Percentiles rank a stretch among this genome's conserved stretches.
Evolutionary conservation across 2,797 vertebrate species (phyloP).

Genomic region (Zonotrichia albicollis): DNA sequence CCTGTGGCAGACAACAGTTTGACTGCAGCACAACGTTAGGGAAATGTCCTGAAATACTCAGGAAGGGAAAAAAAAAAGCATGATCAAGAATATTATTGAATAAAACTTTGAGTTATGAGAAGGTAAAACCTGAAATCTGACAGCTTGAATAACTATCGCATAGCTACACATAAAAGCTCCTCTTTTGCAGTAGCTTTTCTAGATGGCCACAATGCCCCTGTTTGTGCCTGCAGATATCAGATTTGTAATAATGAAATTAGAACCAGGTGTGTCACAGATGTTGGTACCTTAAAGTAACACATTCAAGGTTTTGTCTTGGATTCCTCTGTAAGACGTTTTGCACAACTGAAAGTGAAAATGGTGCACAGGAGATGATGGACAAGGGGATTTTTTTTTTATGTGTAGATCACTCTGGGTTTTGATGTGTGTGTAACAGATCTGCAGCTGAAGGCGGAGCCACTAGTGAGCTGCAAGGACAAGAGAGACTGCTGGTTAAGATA

Average conservation of each 20-base stretch:
- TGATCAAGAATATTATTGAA: background rate
- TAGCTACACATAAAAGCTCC: background rate
- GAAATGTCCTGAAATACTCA: background rate
- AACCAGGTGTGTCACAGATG: background rate
- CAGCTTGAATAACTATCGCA: background rate
- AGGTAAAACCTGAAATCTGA: background rate
- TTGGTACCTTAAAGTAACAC: background rate
- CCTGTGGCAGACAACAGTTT: background rate
- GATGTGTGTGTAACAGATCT: background rate
- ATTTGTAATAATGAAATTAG: background rate
- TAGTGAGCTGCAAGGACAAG: background rate
- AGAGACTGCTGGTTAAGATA: background rate
- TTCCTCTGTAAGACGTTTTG: background rate
- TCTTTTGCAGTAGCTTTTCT: background rate
- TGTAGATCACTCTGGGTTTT: background rate
- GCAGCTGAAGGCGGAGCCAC: background rate
- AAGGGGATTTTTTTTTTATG: background rate
- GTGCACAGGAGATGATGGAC: background rate
- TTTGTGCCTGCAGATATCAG: background rate
- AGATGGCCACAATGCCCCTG: background rate
- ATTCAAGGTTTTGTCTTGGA: background rate
- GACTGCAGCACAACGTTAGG: background rate
- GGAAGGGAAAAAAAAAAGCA: background rate
- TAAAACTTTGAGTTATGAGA: background rate
- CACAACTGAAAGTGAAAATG: background rate